A percentile compares a stretch with the other conserved stretches of the same genome.
Evolutionary conservation across 2,113 vertebrate genomes (phyloP).

Genomic region (Eolophus roseicapilla): DNA sequence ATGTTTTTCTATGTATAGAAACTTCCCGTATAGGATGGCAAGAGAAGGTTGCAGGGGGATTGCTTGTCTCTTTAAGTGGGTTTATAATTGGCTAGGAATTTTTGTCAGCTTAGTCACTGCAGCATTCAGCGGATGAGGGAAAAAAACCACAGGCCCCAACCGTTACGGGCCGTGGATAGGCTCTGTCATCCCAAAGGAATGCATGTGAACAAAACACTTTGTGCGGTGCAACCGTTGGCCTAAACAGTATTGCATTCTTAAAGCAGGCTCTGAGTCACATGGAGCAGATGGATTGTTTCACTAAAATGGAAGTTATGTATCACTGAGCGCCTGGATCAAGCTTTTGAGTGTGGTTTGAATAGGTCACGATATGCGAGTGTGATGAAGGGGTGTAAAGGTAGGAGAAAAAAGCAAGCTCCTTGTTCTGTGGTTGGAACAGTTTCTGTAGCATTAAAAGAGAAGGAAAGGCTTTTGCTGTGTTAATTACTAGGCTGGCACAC

Average conservation of each 20-base stretch:
- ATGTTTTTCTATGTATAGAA: constrained; percentile 66
- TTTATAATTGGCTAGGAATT: constrained; percentile 77
- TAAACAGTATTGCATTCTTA: constrained; percentile 75
- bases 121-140: constrained; percentile 70
- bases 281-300: constrained; percentile 75
- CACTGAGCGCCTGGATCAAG: neutral
- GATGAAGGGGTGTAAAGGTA: neutral
- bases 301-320: constrained; percentile 73
- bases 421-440: neutral
- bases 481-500: neutral
- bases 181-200: constrained; percentile 82
- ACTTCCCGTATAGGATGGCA: constrained; percentile 62
- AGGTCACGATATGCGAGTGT: neutral
- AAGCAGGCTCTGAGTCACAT: constrained; percentile 72
- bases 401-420: neutral
- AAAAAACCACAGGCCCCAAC: constrained; percentile 75
- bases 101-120: constrained; percentile 78
- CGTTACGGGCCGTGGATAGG: constrained; percentile 70
- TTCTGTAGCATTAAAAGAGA: constrained; percentile 4
- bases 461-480: neutral
- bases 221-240: constrained; percentile 72
- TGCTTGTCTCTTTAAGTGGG: constrained; percentile 76
- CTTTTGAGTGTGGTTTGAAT: constrained; percentile 3
- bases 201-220: constrained; percentile 78
- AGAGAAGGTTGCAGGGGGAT: constrained; percentile 36